Conservation (phyloP, 2,797 vertebrate species). For the Lerista edwardsae region DNA sequence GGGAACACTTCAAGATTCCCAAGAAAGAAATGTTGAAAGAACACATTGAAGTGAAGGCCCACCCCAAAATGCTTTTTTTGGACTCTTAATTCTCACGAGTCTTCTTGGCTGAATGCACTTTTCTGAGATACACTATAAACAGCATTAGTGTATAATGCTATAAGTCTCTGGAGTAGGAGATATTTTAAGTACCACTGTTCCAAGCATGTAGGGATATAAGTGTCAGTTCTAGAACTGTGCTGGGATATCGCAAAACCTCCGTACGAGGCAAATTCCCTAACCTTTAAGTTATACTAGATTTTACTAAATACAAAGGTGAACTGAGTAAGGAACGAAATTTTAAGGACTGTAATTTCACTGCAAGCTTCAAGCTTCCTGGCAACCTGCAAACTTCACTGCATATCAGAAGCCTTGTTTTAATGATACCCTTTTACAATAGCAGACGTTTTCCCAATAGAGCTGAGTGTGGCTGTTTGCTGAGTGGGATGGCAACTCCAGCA, state of each 20-base stretch:
- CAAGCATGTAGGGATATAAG: too few relatives aligned
- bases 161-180: too few relatives aligned
- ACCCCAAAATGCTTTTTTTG: too few relatives aligned
- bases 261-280: neutral
- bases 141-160: neutral
- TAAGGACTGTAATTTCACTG: neutral
- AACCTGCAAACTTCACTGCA: too few relatives aligned
- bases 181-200: too few relatives aligned
- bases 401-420: neutral
- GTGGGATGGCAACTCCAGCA: slow-evolving; percentile 7
- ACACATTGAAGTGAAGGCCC: too few relatives aligned
- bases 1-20: neutral
- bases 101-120: neutral
- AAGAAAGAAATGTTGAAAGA: too few relatives aligned
- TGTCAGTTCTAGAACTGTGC: neutral
- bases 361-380: too few relatives aligned
- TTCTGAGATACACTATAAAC: neutral
- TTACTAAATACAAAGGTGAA: neutral
- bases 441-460: neutral
- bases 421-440: too few relatives aligned
- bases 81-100: neutral
- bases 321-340: neutral
- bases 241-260: neutral
- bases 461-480: neutral
- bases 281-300: neutral